Evolutionary conservation across 2,888 invertebrate species (phyloP).

Genomic region (Drosophila borborema): DNA sequence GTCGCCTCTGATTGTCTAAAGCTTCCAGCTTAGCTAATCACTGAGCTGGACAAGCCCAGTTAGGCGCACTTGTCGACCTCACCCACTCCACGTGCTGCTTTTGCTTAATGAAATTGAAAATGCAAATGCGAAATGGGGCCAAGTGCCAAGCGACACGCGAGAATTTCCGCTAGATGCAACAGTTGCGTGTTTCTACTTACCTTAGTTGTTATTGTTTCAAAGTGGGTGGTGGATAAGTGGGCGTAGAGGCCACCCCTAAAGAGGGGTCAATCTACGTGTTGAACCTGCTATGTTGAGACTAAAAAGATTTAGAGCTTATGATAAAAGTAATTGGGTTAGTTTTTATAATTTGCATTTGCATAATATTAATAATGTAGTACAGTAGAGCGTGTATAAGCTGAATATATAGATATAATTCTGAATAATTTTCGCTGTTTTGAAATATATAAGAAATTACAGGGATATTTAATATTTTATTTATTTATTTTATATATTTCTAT

Average conservation of each 20-base stretch:
- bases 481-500: no score
- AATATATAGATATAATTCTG: background rate
- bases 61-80: conserved; percentile 3
- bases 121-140: conserved; percentile 22
- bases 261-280: background rate
- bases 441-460: background rate
- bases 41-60: conserved; percentile 40
- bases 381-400: background rate
- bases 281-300: background rate
- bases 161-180: conserved; percentile 52
- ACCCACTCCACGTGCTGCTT: conserved; percentile 29
- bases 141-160: conserved; percentile 49
- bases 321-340: background rate
- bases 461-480: no score
- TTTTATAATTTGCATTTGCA: background rate
- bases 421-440: background rate
- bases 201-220: conserved; percentile 15
- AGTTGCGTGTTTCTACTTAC: conserved; percentile 50
- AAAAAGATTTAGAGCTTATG: conserved; percentile 1
- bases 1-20: conserved; percentile 24
- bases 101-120: conserved; percentile 41
- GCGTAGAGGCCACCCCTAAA: background rate
- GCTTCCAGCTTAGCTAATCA: conserved; percentile 33
- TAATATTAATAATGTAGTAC: background rate
- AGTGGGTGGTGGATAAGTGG: background rate